Evolutionary conservation across 1,140 invertebrate species (phyloP).

Genomic region (Aplysia californica): DNA sequence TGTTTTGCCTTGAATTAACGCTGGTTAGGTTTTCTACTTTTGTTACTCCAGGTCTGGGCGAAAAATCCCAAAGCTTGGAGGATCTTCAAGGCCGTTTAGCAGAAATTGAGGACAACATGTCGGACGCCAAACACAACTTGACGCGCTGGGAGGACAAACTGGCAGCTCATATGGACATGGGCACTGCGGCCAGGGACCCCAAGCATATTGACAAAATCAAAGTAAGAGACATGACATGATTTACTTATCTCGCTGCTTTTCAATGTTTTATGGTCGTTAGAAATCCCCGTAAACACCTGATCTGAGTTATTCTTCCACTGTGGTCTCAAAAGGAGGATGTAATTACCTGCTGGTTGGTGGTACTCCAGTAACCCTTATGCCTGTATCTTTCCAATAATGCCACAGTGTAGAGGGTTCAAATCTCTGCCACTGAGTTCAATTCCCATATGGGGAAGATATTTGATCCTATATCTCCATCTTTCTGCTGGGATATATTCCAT

Average conservation of each 20-base stretch:
- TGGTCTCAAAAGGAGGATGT: background rate
- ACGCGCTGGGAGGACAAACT: slow-evolving; percentile 89
- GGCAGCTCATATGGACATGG: slow-evolving; percentile 82
- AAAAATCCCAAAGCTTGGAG: slow-evolving; percentile 83
- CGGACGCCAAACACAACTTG: slow-evolving; percentile 72
- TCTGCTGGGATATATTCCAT: too few relatives aligned
- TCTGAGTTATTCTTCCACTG: background rate
- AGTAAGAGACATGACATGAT: too few relatives aligned
- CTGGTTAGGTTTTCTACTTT: too few relatives aligned
- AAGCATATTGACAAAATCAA: slow-evolving; percentile 86
- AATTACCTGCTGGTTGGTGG: background rate
- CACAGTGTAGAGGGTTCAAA: background rate
- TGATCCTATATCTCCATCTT: too few relatives aligned
- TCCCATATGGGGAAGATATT: too few relatives aligned
- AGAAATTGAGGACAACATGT: slow-evolving; percentile 82
- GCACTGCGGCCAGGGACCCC: slow-evolving; percentile 82
- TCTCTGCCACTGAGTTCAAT: too few relatives aligned
- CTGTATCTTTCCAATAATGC: background rate
- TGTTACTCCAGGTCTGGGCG: slow-evolving; percentile 52
- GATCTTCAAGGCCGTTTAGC: slow-evolving; percentile 83
- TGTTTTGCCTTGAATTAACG: too few relatives aligned
- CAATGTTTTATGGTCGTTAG: too few relatives aligned
- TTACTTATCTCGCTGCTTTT: too few relatives aligned
- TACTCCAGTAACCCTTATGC: background rate
- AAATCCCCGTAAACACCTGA: too few relatives aligned